phyloP scores from a whole-genome alignment of 2,888 invertebrate genomes.

The Eupithecia abbreviata region DNA sequence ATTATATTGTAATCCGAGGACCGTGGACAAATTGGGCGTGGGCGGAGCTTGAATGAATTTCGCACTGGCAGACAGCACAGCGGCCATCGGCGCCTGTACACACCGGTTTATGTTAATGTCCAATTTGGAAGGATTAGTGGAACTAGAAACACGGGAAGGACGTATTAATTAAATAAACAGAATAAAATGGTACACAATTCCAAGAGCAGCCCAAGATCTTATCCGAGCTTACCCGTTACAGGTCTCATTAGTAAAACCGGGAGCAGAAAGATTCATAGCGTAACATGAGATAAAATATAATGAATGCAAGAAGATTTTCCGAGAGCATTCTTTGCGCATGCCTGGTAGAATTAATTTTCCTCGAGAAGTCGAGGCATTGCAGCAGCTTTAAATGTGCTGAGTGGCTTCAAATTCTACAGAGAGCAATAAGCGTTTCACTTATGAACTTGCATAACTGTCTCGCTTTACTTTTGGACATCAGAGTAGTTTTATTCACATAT shows the following conservation, averaged over 20 bases:
- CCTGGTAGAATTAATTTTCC: conserved; percentile 55
- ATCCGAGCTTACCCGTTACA: background rate
- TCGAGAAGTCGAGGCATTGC: conserved; percentile 44
- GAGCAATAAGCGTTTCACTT: conserved; percentile 41
- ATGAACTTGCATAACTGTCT: conserved; percentile 25
- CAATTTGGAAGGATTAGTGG: conserved; percentile 38
- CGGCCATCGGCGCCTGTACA: conserved; percentile 51
- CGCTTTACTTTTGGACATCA: background rate
- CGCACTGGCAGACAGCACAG: conserved; percentile 54
- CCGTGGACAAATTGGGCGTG: conserved; percentile 69
- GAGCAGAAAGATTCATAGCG: background rate
- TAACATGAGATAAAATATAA: conserved; percentile 34
- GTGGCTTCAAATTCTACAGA: conserved; percentile 43
- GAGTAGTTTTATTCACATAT: background rate
- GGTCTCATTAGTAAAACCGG: background rate
- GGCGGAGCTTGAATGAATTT: conserved; percentile 74
- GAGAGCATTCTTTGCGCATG: conserved; percentile 49
- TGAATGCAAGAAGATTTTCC: conserved; percentile 55
- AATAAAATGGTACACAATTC: background rate
- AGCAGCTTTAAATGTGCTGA: conserved; percentile 51
- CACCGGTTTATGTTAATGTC: conserved; percentile 51
- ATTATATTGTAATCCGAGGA: conserved; percentile 68
- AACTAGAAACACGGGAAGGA: conserved; percentile 31
- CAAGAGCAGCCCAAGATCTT: background rate
- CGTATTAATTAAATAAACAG: conserved; percentile 4